Conservation (phyloP, 2,888 invertebrate genomes). For the Drosophila falleni region DNA sequence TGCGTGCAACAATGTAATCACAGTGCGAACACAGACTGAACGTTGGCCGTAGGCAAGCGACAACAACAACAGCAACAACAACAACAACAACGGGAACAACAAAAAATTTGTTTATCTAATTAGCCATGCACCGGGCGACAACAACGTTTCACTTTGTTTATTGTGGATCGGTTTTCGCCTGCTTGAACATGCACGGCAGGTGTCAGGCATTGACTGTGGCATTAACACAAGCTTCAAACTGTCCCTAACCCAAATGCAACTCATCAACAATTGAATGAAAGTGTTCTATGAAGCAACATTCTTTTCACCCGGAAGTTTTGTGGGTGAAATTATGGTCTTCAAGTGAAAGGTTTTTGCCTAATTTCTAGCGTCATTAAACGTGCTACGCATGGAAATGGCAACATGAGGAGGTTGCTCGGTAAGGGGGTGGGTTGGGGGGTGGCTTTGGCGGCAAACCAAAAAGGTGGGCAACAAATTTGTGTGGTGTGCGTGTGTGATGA, state of each 20-base stretch:
- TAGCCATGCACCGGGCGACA: constrained; percentile 72
- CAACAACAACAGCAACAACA: constrained; percentile 46
- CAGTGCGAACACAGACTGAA: constrained; percentile 10
- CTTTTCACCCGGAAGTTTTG: constrained; percentile 46
- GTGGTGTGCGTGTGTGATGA: constrained; percentile 60
- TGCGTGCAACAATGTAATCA: constrained; percentile 76
- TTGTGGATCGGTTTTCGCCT: constrained; percentile 64
- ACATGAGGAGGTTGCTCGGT: background rate
- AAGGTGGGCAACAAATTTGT: constrained; percentile 42
- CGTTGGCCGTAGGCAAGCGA: constrained; percentile 25
- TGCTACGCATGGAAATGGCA: constrained; percentile 9
- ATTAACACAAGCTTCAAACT: constrained; percentile 35
- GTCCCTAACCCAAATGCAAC: constrained; percentile 72
- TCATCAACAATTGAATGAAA: constrained; percentile 50
- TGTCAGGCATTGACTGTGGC: constrained; percentile 31
- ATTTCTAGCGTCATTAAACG: constrained; percentile 56
- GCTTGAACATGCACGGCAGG: constrained; percentile 63
- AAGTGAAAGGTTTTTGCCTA: constrained; percentile 72
- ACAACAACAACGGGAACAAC: constrained; percentile 47
- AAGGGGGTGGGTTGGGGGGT: too few relatives aligned
- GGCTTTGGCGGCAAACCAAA: constrained; percentile 1
- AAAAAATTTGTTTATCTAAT: constrained; percentile 77
- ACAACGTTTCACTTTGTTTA: constrained; percentile 57
- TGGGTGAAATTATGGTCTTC: constrained; percentile 65
- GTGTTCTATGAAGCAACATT: constrained; percentile 57